phyloP scores from a whole-genome alignment of 2,797 vertebrate species.

The Pangasius macronema region DNA sequence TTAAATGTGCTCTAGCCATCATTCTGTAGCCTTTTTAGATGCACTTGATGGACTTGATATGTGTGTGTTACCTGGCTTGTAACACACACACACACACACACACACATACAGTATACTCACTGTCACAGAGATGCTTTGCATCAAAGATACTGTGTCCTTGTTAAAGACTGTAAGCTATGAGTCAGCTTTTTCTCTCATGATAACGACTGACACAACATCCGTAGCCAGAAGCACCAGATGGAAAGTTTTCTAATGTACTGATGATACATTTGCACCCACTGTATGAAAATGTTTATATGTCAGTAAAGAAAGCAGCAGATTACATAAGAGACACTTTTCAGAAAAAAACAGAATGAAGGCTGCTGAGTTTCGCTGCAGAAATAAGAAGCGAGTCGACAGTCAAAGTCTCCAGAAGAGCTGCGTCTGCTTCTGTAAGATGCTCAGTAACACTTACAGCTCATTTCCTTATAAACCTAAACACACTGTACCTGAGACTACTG shows the following conservation, averaged over 20 bases:
- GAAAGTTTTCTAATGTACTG: too few relatives aligned
- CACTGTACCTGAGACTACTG: too few relatives aligned
- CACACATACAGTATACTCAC: neutral
- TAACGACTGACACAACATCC: neutral
- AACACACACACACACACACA: neutral
- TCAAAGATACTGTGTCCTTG: neutral
- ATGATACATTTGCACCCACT: neutral
- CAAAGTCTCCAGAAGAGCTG: too few relatives aligned
- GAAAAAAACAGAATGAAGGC: too few relatives aligned
- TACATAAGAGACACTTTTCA: too few relatives aligned
- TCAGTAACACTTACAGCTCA: too few relatives aligned
- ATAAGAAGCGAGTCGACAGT: too few relatives aligned
- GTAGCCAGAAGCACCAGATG: neutral
- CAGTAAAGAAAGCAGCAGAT: too few relatives aligned
- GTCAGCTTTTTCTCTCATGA: neutral
- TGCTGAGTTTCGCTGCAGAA: too few relatives aligned
- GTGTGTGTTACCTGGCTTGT: neutral
- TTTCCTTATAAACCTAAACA: too few relatives aligned
- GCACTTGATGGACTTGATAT: neutral
- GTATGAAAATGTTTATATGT: neutral
- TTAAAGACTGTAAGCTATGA: neutral
- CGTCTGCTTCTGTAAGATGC: too few relatives aligned
- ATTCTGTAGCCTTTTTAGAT: neutral
- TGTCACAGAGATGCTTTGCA: neutral
- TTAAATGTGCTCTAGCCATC: neutral